A percentile compares a stretch with the other conserved stretches of the same genome.
Conservation (phyloP, 2,888 invertebrate genomes). For the Malthinus seriepunctatus region DNA sequence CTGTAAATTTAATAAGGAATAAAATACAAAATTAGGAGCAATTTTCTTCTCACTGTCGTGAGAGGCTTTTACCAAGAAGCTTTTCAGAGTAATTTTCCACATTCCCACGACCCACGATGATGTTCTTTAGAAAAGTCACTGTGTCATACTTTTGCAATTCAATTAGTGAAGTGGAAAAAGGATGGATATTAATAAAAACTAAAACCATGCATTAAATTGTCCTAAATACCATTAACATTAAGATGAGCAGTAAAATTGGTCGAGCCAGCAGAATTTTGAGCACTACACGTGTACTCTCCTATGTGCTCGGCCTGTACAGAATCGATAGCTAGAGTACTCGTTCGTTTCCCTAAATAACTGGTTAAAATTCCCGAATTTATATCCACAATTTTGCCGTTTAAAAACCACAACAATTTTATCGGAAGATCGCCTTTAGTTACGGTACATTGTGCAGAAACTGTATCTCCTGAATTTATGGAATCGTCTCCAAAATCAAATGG, state of each 20-base stretch:
- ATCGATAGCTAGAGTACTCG: slow-evolving; percentile 74
- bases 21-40: too few relatives aligned
- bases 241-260: slow-evolving; percentile 68
- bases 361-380: slow-evolving; percentile 61
- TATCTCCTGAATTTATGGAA: slow-evolving; percentile 75
- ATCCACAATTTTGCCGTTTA: slow-evolving; percentile 66
- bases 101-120: too few relatives aligned
- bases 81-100: too few relatives aligned
- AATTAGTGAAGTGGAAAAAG: not conserved
- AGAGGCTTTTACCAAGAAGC: too few relatives aligned
- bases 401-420: slow-evolving; percentile 70
- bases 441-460: slow-evolving; percentile 74
- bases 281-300: slow-evolving; percentile 75
- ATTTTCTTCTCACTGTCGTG: too few relatives aligned
- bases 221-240: slow-evolving; percentile 69
- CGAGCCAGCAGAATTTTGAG: slow-evolving; percentile 68
- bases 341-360: slow-evolving; percentile 64
- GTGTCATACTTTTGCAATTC: too few relatives aligned
- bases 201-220: slow-evolving; percentile 23
- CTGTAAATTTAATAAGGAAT: not conserved
- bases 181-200: not conserved
- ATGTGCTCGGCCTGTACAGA: slow-evolving; percentile 73
- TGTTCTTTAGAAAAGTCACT: too few relatives aligned
- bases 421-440: slow-evolving; percentile 76
- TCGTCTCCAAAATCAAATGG: slow-evolving; percentile 75